A percentile compares a stretch with the other conserved stretches of the same genome.
Evolutionary conservation across 2,797 vertebrate species (phyloP).

Genomic region (Serranus cabrilla): DNA sequence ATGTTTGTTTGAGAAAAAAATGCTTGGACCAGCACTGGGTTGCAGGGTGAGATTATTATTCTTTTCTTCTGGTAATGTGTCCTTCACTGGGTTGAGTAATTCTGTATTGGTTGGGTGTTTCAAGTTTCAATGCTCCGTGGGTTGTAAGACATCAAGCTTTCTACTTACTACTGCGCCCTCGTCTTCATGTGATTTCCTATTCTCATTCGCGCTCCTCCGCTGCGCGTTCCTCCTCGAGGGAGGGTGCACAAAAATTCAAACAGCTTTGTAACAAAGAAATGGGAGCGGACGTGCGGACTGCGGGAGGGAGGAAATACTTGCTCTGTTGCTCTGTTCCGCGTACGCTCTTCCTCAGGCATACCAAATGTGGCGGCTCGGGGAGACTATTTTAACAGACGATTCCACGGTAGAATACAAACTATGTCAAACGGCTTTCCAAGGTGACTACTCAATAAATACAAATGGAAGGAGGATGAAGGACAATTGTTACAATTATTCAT

Average conservation of each 20-base stretch:
- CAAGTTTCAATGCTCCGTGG: constrained; percentile 68
- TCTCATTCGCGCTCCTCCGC: constrained; percentile 53
- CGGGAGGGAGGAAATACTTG: constrained; percentile 50
- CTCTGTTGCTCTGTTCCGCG: constrained; percentile 62
- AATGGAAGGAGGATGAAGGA: constrained; percentile 18
- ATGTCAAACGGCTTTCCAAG: constrained; percentile 58
- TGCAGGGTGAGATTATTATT: constrained; percentile 47
- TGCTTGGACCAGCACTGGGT: constrained; percentile 64
- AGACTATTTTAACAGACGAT: constrained; percentile 53
- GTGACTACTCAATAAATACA: constrained; percentile 66
- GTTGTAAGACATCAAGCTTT: constrained; percentile 71
- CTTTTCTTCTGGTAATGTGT: constrained; percentile 57
- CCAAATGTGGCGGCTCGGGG: constrained; percentile 52
- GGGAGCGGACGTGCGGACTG: constrained; percentile 56
- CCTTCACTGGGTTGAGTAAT: constrained; percentile 69
- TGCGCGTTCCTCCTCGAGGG: constrained; percentile 41
- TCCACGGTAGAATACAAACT: constrained; percentile 70
- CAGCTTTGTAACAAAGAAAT: constrained; percentile 61
- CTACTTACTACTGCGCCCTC: constrained; percentile 56
- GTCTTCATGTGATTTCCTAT: constrained; percentile 75
- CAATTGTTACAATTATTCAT: constrained; percentile 35
- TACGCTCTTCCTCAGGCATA: constrained; percentile 61
- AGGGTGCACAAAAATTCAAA: constrained; percentile 53
- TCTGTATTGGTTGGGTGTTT: constrained; percentile 78
- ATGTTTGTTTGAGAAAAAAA: constrained; percentile 71